phyloP scores from a whole-genome alignment of 2,113 vertebrate genomes.

The Neotragus moschatus region DNA sequence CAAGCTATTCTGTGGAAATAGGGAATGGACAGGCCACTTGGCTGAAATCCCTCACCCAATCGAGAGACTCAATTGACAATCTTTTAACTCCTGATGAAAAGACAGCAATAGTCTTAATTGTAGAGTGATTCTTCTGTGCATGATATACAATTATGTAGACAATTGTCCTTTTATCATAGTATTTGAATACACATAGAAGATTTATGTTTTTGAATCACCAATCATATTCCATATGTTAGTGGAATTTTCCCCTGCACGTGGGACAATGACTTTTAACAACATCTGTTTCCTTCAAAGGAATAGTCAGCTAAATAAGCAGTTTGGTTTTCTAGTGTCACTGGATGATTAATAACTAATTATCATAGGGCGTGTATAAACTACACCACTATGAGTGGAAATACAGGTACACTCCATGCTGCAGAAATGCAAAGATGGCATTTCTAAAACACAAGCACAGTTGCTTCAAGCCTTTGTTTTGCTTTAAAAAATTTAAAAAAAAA shows the following conservation, averaged over 20 bases:
- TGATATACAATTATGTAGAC: neutral
- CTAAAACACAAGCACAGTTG: neutral
- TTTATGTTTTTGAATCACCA: constrained; percentile 43
- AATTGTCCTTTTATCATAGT: constrained; percentile 7
- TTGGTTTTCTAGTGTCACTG: constrained; percentile 22
- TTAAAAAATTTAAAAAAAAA: neutral
- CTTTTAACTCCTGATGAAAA: neutral
- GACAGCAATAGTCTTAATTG: neutral
- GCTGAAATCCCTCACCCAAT: neutral
- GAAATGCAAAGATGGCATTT: neutral
- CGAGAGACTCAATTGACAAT: neutral
- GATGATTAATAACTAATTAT: constrained; percentile 45
- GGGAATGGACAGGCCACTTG: neutral
- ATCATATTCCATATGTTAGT: constrained; percentile 23
- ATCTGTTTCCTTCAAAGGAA: constrained; percentile 54
- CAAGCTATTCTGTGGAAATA: neutral
- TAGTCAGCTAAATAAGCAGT: neutral
- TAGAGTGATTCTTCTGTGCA: neutral
- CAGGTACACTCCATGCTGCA: neutral
- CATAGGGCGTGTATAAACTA: neutral
- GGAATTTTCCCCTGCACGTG: neutral
- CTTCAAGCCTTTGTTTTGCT: neutral
- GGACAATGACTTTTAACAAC: constrained; percentile 10
- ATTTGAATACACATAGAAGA: constrained; percentile 18
- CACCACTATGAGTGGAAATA: neutral